Percentiles rank a stretch among this genome's conserved stretches.
These are phyloP conservation scores for Hylaeus anthracinus DNA, from an alignment of 1,140 invertebrate species.

Conservation along the genomic window DNA sequence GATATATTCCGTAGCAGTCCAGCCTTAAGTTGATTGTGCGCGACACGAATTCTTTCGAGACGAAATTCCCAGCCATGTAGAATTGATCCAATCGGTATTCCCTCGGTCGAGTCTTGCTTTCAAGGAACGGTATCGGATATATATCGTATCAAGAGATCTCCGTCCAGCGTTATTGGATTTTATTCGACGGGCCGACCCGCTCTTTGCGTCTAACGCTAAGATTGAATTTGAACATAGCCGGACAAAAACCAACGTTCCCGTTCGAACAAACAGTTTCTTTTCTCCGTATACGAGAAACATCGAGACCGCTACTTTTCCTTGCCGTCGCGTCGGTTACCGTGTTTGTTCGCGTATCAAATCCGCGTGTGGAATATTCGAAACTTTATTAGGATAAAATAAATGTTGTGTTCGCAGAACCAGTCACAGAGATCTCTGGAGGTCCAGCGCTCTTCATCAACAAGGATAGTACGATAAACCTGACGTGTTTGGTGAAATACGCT, in stretches of 20 bases:
- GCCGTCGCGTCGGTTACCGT: neutral
- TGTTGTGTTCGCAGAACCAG: constrained; percentile 86
- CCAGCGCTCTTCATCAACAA: constrained; percentile 91
- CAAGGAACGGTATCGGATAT: constrained; percentile 26
- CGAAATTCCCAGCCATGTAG: constrained; percentile 30
- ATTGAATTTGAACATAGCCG: constrained; percentile 25
- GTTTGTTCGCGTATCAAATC: neutral
- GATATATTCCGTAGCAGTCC: constrained; percentile 22
- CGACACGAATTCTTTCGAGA: constrained; percentile 39
- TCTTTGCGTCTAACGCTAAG: constrained; percentile 19
- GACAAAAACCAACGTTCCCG: constrained; percentile 1
- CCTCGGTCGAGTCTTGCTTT: constrained; percentile 12
- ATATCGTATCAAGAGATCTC: constrained; percentile 37
- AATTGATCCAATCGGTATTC: constrained; percentile 44
- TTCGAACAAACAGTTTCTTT: neutral
- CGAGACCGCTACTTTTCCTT: neutral
- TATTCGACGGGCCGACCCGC: constrained; percentile 26
- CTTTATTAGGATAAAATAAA: neutral
- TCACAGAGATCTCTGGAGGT: constrained; percentile 90
- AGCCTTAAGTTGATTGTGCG: constrained; percentile 41
- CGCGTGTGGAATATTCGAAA: neutral
- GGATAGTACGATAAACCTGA: constrained; percentile 93
- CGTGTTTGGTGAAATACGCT: constrained; percentile 90
- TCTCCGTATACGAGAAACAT: neutral
- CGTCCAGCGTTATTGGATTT: constrained; percentile 56